phyloP scores from a whole-genome alignment of 2,113 vertebrate genomes.

The Hystrix brachyura region DNA sequence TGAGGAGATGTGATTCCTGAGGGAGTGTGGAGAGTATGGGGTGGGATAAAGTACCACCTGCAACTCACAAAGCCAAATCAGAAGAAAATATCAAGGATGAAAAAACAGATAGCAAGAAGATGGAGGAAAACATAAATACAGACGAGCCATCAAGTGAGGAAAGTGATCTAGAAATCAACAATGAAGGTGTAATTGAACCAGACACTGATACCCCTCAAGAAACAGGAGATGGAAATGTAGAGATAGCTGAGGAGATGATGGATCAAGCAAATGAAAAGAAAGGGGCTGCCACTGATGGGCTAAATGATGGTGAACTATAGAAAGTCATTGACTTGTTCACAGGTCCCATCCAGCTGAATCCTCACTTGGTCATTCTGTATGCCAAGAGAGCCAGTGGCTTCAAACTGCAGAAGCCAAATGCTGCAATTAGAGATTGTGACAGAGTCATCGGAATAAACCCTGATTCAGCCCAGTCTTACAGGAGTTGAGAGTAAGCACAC shows the following conservation, averaged over 20 bases:
- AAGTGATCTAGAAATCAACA: conserved; percentile 92
- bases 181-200: conserved; percentile 96
- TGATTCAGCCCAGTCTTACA: not conserved
- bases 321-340: too few species aligned
- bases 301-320: too few species aligned
- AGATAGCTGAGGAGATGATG: conserved; percentile 87
- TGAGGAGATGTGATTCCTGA: too few species aligned
- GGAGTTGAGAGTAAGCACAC: not conserved
- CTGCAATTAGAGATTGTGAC: too few species aligned
- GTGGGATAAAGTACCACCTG: conserved; percentile 91
- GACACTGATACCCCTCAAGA: conserved; percentile 94
- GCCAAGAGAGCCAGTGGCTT: too few species aligned
- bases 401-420: too few species aligned
- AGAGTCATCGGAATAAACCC: not conserved
- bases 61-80: conserved; percentile 84
- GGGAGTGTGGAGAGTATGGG: too few species aligned
- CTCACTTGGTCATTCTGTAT: too few species aligned
- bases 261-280: not conserved
- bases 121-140: conserved; percentile 85
- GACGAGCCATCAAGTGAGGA: conserved; percentile 92
- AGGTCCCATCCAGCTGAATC: too few species aligned
- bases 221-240: conserved; percentile 94
- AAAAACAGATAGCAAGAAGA: conserved; percentile 84
- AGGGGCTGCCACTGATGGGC: too few species aligned
- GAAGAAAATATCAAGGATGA: conserved; percentile 89